phyloP scores from a whole-genome alignment of 2,797 vertebrate genomes.

The Lindbergichthys nudifrons region DNA sequence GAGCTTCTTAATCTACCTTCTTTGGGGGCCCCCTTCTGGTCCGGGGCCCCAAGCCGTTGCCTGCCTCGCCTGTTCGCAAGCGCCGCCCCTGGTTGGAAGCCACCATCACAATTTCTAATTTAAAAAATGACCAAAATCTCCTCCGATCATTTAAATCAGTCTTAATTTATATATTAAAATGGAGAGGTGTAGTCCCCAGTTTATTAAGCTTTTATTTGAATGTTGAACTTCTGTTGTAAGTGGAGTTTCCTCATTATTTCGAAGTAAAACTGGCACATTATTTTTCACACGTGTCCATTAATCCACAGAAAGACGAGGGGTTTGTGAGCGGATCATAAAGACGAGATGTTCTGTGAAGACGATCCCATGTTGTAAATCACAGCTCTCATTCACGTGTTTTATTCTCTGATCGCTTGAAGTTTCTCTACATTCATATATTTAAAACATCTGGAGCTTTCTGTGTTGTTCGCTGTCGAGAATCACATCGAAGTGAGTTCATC shows the following conservation, averaged over 20 bases:
- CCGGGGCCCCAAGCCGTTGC: no score
- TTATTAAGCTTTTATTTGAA: neutral
- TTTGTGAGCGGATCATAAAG: neutral
- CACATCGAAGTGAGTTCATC: no score
- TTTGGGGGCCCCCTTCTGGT: no score
- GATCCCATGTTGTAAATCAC: neutral
- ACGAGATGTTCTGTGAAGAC: neutral
- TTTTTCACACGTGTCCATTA: neutral
- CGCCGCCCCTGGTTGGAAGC: no score
- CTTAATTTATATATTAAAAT: no score
- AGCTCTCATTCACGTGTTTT: neutral
- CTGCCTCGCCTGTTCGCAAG: no score
- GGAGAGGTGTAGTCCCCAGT: neutral
- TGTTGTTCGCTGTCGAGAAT: neutral
- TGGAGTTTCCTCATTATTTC: neutral
- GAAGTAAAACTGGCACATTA: neutral
- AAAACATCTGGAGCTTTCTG: slow-evolving; percentile 28
- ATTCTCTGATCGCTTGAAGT: neutral
- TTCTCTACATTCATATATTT: neutral
- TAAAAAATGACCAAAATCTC: no score
- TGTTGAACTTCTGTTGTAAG: neutral
- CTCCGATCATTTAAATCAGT: no score
- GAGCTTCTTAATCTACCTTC: no score
- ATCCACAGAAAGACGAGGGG: neutral
- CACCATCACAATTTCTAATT: no score